Base-by-base conservation (phyloP, 2,888 invertebrate species). In the Litoditis marina region DNA sequence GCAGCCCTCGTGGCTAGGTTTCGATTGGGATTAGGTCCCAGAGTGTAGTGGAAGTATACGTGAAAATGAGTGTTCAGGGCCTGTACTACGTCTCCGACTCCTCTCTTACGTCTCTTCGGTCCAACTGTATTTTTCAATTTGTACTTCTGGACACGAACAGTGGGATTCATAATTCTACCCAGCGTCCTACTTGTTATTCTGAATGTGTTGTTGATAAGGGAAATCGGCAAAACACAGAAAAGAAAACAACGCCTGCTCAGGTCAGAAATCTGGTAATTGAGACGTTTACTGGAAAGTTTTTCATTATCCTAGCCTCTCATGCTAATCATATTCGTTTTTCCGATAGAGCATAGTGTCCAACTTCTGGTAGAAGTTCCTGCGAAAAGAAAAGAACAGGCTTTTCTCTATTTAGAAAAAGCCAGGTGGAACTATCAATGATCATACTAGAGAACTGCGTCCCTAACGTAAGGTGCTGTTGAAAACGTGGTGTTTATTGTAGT, bases 151-250 rank as follows among this genome's bases (percentile, higher is more conserved):
- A 93, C 92, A 84, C 88, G 94, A 16, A 91, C 93, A 13, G 85
- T 94, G 7, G 92, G 92, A 84, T 92, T 94, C n/a, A 92, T 94
- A 83, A 86, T 92, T 69, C 87, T 92, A 63, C 94, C 94, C 0
- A 94, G 94, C 86, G 88, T 91, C 11, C 88, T 91, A 2, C 87
- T 95, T 46, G 92, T 94, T 0, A 89, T 92, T 22, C 87, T 95
- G 55, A 94, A 94, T 83, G 89, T 91, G 0, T 86, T 93, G 8
- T 88, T 95, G 3, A 92, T 94, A 83, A 86, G 88, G 56, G 92
- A 93, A 0, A 88, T 95, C 88, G 87, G 90, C 59, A 88, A 89
- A 70, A 94, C 94, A 0, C 91, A 92, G 82, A 86, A 88, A 60
- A 89, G 91, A 68, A 86, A 92, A 36, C 89, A 89, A 81, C 88